phyloP scores from a whole-genome alignment of 2,113 vertebrate genomes.

The human (Homo sapiens) region GRCh38 chr15:78438001-78438500 shows the following conservation, averaged over 20 bases:
- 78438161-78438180: constrained; percentile 53
- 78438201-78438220: constrained; percentile 72
- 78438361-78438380: constrained; percentile 23
- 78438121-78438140: constrained; percentile 39
- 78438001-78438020: accelerated
- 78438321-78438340: constrained; percentile 83
- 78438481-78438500: not conserved
- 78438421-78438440: not conserved
- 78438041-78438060: accelerated
- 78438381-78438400: not conserved
- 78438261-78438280: not conserved
- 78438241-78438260: not conserved
- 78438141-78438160: constrained; percentile 67
- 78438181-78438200: not conserved
- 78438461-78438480: not conserved
- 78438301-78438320: constrained; percentile 54
- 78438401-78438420: not conserved
- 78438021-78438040: accelerated
- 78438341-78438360: constrained; percentile 79
- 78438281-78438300: not conserved
- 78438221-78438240: not conserved
- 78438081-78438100: accelerated
- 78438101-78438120: constrained; percentile 40
- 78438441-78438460: not conserved
- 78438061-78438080: not conserved